Evolutionary conservation across 1,140 invertebrate genomes (phyloP).

Genomic region (Pseudomyrmex sp.): DNA sequence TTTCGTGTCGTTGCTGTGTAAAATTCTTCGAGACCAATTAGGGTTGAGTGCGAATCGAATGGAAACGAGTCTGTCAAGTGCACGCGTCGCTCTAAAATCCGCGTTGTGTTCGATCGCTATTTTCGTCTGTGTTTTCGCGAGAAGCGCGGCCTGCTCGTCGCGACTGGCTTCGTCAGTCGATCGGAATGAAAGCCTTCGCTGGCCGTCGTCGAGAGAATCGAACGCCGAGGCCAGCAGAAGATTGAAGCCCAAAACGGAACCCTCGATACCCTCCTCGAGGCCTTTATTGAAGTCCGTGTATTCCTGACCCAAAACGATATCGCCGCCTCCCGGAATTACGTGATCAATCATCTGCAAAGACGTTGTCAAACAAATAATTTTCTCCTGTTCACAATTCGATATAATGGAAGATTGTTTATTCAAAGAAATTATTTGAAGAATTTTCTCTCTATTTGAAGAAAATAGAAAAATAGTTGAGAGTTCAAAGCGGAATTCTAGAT

Average conservation of each 20-base stretch:
- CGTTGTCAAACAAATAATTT: not conserved
- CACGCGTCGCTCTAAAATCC: not conserved
- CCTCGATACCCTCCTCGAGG: constrained; percentile 88
- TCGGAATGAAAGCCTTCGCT: not conserved
- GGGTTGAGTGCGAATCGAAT: not conserved
- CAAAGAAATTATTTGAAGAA: no score
- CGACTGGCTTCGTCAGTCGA: not conserved
- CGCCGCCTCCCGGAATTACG: constrained; percentile 86
- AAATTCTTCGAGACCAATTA: constrained; percentile 39
- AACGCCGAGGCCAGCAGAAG: constrained; percentile 87
- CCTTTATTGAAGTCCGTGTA: constrained; percentile 88
- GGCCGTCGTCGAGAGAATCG: constrained; percentile 41
- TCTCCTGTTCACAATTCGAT: not conserved
- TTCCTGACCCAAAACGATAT: constrained; percentile 89
- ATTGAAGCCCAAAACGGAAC: constrained; percentile 89
- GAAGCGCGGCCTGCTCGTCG: not conserved
- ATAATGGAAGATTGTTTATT: not conserved
- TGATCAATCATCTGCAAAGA: constrained; percentile 84
- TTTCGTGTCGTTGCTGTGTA: not conserved
- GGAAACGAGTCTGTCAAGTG: constrained; percentile 6
- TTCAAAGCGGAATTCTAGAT: no score
- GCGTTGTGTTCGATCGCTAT: not conserved
- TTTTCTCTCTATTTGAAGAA: not conserved
- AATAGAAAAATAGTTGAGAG: not conserved
- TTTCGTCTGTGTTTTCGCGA: constrained; percentile 8